A percentile compares a stretch with the other conserved stretches of the same genome.
Conservation (phyloP, 2,113 vertebrate species). For the Phalacrocorax aristotelis region DNA sequence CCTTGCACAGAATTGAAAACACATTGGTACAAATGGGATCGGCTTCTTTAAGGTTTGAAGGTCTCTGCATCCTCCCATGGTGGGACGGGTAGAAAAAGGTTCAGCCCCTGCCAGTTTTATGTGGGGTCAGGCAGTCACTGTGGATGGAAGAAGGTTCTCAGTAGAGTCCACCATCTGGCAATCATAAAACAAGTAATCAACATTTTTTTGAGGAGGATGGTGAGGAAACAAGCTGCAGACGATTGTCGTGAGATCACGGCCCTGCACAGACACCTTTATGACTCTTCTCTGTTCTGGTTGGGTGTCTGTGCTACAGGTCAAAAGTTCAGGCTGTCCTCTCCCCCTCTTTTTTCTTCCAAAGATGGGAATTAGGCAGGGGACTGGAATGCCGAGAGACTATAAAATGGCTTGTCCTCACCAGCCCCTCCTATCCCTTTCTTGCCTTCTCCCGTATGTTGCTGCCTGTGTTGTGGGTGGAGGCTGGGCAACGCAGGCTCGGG, state of each 20-base stretch:
- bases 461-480: background rate
- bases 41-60: background rate
- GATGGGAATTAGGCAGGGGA: slow-evolving; percentile 56
- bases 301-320: slow-evolving; percentile 73
- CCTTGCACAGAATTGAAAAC: background rate
- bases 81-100: background rate
- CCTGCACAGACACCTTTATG: slow-evolving; percentile 69
- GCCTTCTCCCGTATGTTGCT: background rate
- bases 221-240: slow-evolving; percentile 63
- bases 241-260: slow-evolving; percentile 48
- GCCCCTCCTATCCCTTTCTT: background rate
- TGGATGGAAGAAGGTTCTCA: slow-evolving; percentile 53
- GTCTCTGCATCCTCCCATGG: background rate
- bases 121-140: slow-evolving; percentile 75
- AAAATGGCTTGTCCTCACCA: slow-evolving; percentile 21
- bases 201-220: slow-evolving; percentile 74
- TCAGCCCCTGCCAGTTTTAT: slow-evolving; percentile 56
- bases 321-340: slow-evolving; percentile 74
- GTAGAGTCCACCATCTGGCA: slow-evolving; percentile 85
- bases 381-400: slow-evolving; percentile 57
- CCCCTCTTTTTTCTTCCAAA: slow-evolving; percentile 34
- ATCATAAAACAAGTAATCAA: slow-evolving; percentile 84
- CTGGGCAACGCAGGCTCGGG: background rate
- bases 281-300: slow-evolving; percentile 42
- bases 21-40: background rate